phyloP scores from a whole-genome alignment of 1,140 invertebrate species.

The Hycleus cichorii region DNA sequence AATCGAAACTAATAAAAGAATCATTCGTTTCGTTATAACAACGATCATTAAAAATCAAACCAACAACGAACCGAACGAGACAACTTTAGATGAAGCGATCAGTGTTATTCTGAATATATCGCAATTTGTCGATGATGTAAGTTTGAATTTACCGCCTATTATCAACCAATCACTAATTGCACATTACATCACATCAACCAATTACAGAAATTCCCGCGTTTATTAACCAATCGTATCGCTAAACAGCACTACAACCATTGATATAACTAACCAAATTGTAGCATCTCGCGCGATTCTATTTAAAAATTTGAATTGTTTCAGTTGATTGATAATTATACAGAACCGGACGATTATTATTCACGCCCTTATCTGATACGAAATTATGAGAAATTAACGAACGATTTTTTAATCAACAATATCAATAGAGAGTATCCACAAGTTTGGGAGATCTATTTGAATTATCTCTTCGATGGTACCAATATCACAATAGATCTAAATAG shows the following conservation, averaged over 20 bases:
- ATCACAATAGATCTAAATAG: slow-evolving; percentile 40
- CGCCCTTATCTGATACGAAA: neutral
- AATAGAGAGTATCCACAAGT: slow-evolving; percentile 38
- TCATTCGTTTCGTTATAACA: slow-evolving; percentile 18
- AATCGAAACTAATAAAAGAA: slow-evolving; percentile 4
- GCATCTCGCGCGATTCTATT: neutral
- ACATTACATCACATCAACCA: neutral
- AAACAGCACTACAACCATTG: no score
- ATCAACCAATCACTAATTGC: neutral
- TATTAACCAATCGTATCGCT: no score
- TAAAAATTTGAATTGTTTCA: slow-evolving; percentile 8
- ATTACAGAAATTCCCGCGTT: neutral
- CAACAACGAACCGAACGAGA: slow-evolving; percentile 12
- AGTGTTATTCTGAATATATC: slow-evolving; percentile 27
- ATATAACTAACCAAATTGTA: no score
- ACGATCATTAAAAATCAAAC: slow-evolving; percentile 20
- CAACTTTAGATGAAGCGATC: slow-evolving; percentile 20
- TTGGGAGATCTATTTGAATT: slow-evolving; percentile 56
- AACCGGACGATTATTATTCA: neutral
- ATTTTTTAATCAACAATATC: slow-evolving; percentile 1
- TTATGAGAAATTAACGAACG: neutral
- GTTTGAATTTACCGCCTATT: neutral
- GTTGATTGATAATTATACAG: slow-evolving; percentile 20
- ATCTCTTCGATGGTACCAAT: slow-evolving; percentile 49
- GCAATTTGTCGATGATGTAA: slow-evolving; percentile 9